These are phyloP conservation scores for Ischnura elegans DNA, from an alignment of 2,888 invertebrate species.

Conservation along the genomic window DNA sequence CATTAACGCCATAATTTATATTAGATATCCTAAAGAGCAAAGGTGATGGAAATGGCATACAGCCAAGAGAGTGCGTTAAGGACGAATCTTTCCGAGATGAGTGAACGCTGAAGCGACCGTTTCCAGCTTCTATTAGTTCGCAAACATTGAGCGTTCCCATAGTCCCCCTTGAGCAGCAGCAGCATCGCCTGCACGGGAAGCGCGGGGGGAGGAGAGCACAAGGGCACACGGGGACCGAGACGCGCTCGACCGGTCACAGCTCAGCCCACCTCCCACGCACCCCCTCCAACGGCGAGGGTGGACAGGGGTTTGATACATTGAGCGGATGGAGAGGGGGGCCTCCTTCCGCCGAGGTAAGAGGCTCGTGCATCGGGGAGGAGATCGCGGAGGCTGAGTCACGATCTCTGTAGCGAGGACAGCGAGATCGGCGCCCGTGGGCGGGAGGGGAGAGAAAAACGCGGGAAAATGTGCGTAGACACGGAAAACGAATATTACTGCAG, in stretches of 20 bases:
- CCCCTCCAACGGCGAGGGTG: not conserved
- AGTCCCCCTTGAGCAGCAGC: no score
- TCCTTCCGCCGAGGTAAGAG: not conserved
- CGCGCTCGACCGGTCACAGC: constrained; percentile 36
- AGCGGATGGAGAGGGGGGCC: not conserved
- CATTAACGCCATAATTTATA: no score
- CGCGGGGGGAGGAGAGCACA: constrained; percentile 10
- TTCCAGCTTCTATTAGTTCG: no score
- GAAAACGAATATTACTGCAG: not conserved
- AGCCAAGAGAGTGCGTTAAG: no score
- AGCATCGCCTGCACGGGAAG: no score
- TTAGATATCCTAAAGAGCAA: no score
- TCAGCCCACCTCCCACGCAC: not conserved
- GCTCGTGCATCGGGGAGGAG: constrained; percentile 5
- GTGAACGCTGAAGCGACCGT: no score
- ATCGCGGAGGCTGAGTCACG: constrained; percentile 57
- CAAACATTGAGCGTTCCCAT: no score
- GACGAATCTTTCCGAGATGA: no score
- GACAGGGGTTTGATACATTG: not conserved
- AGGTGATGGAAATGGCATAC: no score
- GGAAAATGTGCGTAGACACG: not conserved
- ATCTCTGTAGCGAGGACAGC: not conserved
- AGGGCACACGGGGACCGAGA: not conserved
- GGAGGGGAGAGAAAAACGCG: not conserved
- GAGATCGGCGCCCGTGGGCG: not conserved